These are phyloP conservation scores for Nymphalis c-album DNA, from an alignment of 2,888 invertebrate genomes.

Conservation along the genomic window DNA sequence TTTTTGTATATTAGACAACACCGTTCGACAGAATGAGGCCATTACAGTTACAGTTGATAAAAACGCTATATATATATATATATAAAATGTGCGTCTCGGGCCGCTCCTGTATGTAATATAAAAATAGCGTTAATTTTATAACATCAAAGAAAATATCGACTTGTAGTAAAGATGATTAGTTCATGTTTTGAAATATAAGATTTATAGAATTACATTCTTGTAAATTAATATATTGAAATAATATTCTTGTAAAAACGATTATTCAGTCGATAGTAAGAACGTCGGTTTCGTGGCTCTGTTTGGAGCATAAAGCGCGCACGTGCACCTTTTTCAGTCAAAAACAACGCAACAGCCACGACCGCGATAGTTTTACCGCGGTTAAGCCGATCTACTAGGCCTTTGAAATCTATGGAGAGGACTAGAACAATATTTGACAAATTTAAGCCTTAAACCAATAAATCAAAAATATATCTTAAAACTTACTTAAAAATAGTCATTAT, in stretches of 20 bases:
- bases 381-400: conserved; percentile 59
- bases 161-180: no score
- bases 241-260: no score
- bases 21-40: conserved; percentile 37
- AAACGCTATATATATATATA: no score
- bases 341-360: conserved; percentile 73
- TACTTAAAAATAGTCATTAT: no score
- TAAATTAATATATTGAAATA: background rate
- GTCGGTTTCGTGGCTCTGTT: conserved; percentile 52
- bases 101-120: no score
- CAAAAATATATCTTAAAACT: no score
- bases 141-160: no score
- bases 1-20: conserved; percentile 44
- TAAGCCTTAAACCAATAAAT: background rate
- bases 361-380: conserved; percentile 70
- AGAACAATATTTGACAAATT: background rate
- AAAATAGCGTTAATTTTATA: no score
- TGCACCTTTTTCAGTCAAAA: conserved; percentile 79
- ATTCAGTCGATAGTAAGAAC: conserved; percentile 3
- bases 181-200: background rate
- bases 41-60: background rate
- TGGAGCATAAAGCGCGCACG: conserved; percentile 69
- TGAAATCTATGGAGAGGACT: conserved; percentile 51
- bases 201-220: no score
- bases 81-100: no score